These are phyloP conservation scores for Eustalomyia histrio DNA, from an alignment of 2,888 invertebrate species.

Conservation along the genomic window DNA sequence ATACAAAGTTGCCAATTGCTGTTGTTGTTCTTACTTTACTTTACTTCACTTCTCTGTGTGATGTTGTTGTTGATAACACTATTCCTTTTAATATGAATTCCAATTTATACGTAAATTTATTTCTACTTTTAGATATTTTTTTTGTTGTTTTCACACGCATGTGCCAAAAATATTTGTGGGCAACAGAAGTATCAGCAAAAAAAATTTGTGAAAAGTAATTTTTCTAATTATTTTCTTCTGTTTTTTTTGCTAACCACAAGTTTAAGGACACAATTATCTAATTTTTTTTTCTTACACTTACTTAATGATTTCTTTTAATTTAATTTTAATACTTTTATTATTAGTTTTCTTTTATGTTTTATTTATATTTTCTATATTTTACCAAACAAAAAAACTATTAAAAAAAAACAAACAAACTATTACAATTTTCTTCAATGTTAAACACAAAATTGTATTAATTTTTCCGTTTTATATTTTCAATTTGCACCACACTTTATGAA, in stretches of 20 bases:
- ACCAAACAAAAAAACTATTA: neutral
- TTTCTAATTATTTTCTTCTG: slow-evolving; percentile 40
- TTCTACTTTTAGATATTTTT: slow-evolving; percentile 12
- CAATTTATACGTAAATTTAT: slow-evolving; percentile 48
- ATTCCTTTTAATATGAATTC: slow-evolving; percentile 22
- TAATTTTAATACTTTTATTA: neutral
- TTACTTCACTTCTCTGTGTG: neutral
- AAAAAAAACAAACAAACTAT: neutral
- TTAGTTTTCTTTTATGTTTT: neutral
- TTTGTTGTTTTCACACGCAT: slow-evolving; percentile 50
- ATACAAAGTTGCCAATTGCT: neutral
- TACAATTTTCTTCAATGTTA: neutral
- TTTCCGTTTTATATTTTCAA: slow-evolving; percentile 28
- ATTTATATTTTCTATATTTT: slow-evolving; percentile 2
- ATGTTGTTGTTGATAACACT: slow-evolving; percentile 27
- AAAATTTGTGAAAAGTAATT: slow-evolving; percentile 21
- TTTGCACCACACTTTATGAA: slow-evolving; percentile 49
- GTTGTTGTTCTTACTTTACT: neutral
- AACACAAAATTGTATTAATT: too few species aligned
- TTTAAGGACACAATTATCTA: slow-evolving; percentile 55
- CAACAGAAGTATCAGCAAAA: slow-evolving; percentile 32
- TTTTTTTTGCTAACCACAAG: slow-evolving; percentile 40
- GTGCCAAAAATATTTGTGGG: slow-evolving; percentile 57
- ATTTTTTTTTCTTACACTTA: slow-evolving; percentile 36
- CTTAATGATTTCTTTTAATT: neutral